Conservation (phyloP, 2,888 invertebrate genomes). For the Physocephala rufipes region DNA sequence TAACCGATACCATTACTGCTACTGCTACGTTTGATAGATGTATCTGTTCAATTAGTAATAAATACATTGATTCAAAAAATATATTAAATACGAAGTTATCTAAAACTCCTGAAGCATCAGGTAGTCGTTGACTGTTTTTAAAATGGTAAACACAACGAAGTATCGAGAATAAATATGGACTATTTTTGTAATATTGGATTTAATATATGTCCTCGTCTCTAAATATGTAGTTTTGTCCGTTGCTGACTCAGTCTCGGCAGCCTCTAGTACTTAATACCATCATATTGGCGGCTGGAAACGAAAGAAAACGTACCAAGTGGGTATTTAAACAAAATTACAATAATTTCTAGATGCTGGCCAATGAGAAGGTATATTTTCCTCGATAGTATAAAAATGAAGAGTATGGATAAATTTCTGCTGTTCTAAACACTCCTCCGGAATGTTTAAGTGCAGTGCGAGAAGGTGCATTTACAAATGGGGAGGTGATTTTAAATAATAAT, state of each 20-base stretch:
- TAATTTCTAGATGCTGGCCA: constrained; percentile 14
- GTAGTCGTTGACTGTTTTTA: constrained; percentile 18
- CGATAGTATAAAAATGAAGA: constrained; percentile 29
- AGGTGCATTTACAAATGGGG: constrained; percentile 25
- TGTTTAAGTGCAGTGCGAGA: constrained; percentile 9
- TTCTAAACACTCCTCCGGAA: constrained; percentile 21
- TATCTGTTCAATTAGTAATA: constrained; percentile 24
- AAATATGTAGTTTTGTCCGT: constrained; percentile 22
- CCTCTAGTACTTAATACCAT: background rate
- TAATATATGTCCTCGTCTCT: background rate
- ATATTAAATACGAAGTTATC: background rate
- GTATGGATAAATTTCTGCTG: constrained; percentile 32
- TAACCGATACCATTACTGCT: constrained; percentile 10
- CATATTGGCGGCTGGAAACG: constrained; percentile 27
- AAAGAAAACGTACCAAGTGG: constrained; percentile 30
- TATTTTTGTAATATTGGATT: constrained; percentile 13
- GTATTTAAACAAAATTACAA: constrained; percentile 24
- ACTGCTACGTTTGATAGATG: constrained; percentile 25
- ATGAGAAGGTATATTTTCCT: constrained; percentile 24
- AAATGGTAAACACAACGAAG: constrained; percentile 13
- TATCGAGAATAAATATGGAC: constrained; percentile 17
- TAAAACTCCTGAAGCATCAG: background rate
- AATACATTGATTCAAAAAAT: background rate
- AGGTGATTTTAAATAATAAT: background rate
- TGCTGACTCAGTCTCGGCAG: constrained; percentile 26